phyloP scores from a whole-genome alignment of 2,113 vertebrate species.

The Mesembrinibis cayennensis region DNA sequence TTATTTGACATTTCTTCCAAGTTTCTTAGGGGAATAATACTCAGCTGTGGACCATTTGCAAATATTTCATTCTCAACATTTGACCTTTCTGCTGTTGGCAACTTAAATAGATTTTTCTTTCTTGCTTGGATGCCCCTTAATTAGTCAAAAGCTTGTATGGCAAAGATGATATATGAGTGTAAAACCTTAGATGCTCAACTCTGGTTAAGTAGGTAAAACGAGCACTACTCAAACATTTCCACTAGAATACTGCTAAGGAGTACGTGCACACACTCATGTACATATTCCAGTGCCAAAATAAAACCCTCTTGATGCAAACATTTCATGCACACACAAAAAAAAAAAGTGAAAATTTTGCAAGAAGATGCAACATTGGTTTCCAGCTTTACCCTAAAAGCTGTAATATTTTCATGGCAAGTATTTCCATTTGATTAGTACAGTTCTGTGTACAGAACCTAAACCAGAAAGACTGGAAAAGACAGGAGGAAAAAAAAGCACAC shows the following conservation, averaged over 20 bases:
- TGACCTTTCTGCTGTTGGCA: neutral
- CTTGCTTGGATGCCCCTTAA: neutral
- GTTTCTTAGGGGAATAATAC: neutral
- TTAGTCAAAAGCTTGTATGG: neutral
- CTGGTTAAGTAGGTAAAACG: neutral
- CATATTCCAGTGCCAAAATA: neutral
- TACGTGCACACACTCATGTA: neutral
- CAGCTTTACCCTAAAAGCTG: neutral
- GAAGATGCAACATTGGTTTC: neutral
- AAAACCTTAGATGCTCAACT: neutral
- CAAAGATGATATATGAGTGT: neutral
- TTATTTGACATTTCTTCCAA: neutral
- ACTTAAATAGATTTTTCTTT: neutral
- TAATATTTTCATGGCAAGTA: neutral
- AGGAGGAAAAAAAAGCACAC: neutral
- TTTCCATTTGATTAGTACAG: neutral
- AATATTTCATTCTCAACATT: neutral
- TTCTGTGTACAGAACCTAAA: neutral
- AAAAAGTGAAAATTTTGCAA: neutral
- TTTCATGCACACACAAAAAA: neutral
- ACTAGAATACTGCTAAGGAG: neutral
- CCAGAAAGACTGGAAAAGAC: neutral
- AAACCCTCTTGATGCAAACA: neutral
- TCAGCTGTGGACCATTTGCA: neutral
- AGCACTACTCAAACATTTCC: neutral